phyloP scores from a whole-genome alignment of 2,888 invertebrate species.

The Mimachlamys varia region DNA sequence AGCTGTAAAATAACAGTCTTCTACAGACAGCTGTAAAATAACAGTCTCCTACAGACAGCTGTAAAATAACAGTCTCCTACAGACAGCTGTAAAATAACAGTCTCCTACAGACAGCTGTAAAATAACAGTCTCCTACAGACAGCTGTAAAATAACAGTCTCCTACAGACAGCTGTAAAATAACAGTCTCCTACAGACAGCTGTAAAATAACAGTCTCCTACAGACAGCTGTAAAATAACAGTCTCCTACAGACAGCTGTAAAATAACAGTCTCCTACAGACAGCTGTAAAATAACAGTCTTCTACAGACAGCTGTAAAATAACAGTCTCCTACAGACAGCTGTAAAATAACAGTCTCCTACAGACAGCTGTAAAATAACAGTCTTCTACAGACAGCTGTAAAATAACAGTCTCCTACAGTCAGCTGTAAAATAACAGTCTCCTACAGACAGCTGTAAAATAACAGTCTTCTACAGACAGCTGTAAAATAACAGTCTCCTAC shows the following conservation, averaged over 20 bases:
- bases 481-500: conserved; percentile 41
- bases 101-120: conserved; percentile 79
- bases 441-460: conserved; percentile 79
- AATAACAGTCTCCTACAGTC: neutral
- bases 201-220: conserved; percentile 41
- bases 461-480: conserved; percentile 78
- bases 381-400: conserved; percentile 79
- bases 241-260: conserved; percentile 79
- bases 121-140: neutral
- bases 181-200: conserved; percentile 78
- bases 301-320: conserved; percentile 79
- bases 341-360: conserved; percentile 41
- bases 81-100: conserved; percentile 79
- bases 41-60: conserved; percentile 78
- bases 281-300: conserved; percentile 79
- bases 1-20: conserved; percentile 79
- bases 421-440: conserved; percentile 78
- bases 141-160: conserved; percentile 79
- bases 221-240: conserved; percentile 79
- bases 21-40: conserved; percentile 79
- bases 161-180: conserved; percentile 79
- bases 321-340: conserved; percentile 78
- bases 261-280: neutral
- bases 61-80: conserved; percentile 41
- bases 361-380: conserved; percentile 79